phyloP scores from a whole-genome alignment of 2,113 vertebrate species.

The Triplophysa siluroides region DNA sequence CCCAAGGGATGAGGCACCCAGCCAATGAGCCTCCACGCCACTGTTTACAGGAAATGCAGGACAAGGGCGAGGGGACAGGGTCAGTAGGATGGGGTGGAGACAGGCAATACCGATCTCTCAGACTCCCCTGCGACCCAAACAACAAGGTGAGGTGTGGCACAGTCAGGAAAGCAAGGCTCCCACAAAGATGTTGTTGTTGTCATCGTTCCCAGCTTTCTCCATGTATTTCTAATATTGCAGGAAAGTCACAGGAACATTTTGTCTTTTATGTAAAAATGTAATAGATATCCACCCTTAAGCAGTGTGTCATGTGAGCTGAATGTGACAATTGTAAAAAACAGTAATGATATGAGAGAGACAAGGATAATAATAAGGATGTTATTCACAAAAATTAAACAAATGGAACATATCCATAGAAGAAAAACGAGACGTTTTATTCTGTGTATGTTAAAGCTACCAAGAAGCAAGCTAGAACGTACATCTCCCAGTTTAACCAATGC shows the following conservation, averaged over 20 bases:
- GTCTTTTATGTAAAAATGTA: not conserved
- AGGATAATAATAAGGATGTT: no score
- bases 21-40: constrained; percentile 68
- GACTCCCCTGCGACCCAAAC: constrained; percentile 64
- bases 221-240: constrained; percentile 23
- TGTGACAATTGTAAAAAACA: not conserved
- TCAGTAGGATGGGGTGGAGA: constrained; percentile 59
- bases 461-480: not conserved
- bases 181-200: constrained; percentile 59
- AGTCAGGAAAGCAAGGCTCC: constrained; percentile 62
- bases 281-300: not conserved
- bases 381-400: not conserved
- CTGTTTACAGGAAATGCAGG: constrained; percentile 97
- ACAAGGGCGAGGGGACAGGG: constrained; percentile 69
- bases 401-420: not conserved
- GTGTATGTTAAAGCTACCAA: not conserved
- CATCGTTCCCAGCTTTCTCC: constrained; percentile 50
- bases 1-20: constrained; percentile 84
- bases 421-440: no score
- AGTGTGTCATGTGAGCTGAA: not conserved
- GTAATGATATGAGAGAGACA: not conserved
- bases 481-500: not conserved
- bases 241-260: no score
- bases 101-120: constrained; percentile 57
- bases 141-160: constrained; percentile 71